Conservation (phyloP, 1,140 invertebrate species). For the Pissodes strobi region DNA sequence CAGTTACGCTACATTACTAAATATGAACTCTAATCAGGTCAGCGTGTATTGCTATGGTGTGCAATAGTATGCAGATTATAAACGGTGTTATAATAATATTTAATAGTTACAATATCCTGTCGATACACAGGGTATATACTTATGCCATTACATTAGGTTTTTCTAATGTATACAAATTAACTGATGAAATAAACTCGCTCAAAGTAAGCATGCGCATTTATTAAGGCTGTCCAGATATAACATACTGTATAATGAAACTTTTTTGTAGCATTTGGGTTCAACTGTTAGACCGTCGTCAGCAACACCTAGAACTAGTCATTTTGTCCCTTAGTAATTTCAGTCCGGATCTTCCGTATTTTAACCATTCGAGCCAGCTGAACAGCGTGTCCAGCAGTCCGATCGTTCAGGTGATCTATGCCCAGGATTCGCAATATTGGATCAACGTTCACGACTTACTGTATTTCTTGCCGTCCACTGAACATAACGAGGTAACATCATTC, state of each 20-base stretch:
- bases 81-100: too few species aligned
- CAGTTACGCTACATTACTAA: too few species aligned
- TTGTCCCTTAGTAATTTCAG: constrained; percentile 76
- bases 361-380: constrained; percentile 43
- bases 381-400: constrained; percentile 41
- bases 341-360: constrained; percentile 64
- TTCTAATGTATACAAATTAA: too few species aligned
- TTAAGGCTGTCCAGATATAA: too few species aligned
- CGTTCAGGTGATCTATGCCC: constrained; percentile 72
- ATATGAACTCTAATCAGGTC: too few species aligned
- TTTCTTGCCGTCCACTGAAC: constrained; percentile 72
- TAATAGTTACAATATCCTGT: too few species aligned
- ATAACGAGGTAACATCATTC: constrained; percentile 52
- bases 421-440: constrained; percentile 80
- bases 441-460: constrained; percentile 89
- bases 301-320: constrained; percentile 75
- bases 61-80: too few species aligned
- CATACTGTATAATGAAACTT: not conserved
- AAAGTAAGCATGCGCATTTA: too few species aligned
- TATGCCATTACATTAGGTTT: too few species aligned
- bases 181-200: too few species aligned
- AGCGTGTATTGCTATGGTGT: too few species aligned
- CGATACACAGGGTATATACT: too few species aligned
- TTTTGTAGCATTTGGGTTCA: constrained; percentile 85
- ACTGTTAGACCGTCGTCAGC: constrained; percentile 83